Evolutionary conservation across 2,113 vertebrate genomes (phyloP).

Genomic region (Neopipo cinnamomea): DNA sequence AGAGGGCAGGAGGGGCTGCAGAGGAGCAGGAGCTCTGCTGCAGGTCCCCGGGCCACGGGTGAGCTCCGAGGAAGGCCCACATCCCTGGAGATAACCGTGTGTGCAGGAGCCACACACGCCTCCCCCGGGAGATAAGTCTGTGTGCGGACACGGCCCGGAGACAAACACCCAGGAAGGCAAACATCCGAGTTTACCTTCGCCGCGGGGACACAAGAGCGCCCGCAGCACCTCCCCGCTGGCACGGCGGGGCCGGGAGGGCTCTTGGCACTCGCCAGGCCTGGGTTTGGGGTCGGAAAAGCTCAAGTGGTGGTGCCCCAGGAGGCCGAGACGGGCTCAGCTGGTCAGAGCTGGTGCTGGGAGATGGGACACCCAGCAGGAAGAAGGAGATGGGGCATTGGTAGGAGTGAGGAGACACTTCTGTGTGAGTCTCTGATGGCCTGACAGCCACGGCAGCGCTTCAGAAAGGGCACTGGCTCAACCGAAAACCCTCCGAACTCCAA

Average conservation of each 20-base stretch:
- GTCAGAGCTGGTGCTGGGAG: too few species aligned
- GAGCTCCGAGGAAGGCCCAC: neutral
- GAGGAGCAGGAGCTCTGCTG: neutral
- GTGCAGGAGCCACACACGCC: neutral
- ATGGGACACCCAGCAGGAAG: too few species aligned
- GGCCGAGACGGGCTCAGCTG: too few species aligned
- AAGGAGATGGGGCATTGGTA: too few species aligned
- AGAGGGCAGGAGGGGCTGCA: neutral
- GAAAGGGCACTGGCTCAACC: neutral
- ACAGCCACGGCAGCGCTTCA: fast-evolving
- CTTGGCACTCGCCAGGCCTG: fast-evolving
- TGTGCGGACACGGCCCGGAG: neutral
- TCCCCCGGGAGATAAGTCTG: neutral
- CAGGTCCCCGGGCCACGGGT: fast-evolving
- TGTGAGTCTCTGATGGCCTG: neutral
- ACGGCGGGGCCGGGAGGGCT: neutral
- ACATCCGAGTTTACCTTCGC: neutral
- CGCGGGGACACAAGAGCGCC: neutral
- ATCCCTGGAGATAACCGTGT: neutral
- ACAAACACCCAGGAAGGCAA: neutral
- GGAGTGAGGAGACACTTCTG: neutral
- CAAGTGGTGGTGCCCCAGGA: too few species aligned
- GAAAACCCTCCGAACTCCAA: neutral
- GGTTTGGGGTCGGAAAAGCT: neutral
- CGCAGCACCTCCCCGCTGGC: neutral